These are phyloP conservation scores for Bimastos eiseni DNA, from an alignment of 2,888 invertebrate genomes.

Conservation along the genomic window DNA sequence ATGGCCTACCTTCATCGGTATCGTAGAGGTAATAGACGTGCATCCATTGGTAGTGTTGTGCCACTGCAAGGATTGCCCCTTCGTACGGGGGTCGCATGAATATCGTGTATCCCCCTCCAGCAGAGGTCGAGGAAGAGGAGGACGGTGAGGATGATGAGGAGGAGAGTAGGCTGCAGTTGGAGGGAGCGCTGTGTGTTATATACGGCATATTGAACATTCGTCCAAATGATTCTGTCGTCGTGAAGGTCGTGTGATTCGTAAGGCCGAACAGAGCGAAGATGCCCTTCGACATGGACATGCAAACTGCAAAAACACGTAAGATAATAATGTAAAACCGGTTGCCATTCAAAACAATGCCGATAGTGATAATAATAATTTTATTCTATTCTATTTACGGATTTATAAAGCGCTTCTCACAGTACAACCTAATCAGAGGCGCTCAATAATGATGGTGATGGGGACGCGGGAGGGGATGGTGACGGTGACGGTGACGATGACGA, in stretches of 20 bases:
- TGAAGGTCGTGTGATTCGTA: constrained; percentile 35
- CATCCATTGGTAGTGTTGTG: constrained; percentile 87
- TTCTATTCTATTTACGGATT: too few species aligned
- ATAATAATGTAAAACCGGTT: background rate
- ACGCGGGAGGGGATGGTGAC: too few species aligned
- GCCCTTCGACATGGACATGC: constrained; percentile 39
- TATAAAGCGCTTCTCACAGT: too few species aligned
- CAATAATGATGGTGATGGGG: too few species aligned
- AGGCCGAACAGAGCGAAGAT: constrained; percentile 41
- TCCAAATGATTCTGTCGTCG: constrained; percentile 34
- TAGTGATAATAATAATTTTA: too few species aligned
- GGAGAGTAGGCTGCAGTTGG: background rate
- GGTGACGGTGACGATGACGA: too few species aligned
- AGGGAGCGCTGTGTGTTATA: constrained; percentile 37
- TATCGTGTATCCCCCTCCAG: constrained; percentile 39
- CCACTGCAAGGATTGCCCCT: constrained; percentile 90
- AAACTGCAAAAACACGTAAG: constrained; percentile 41
- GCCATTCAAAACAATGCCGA: too few species aligned
- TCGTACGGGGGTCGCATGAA: constrained; percentile 90
- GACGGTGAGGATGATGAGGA: background rate
- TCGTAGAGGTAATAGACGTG: constrained; percentile 87
- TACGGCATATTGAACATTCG: constrained; percentile 43
- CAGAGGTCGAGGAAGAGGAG: background rate
- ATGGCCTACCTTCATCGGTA: constrained; percentile 54
- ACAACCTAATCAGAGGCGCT: too few species aligned